Conservation (phyloP, 1,140 invertebrate genomes). For the Hermetia illucens region DNA sequence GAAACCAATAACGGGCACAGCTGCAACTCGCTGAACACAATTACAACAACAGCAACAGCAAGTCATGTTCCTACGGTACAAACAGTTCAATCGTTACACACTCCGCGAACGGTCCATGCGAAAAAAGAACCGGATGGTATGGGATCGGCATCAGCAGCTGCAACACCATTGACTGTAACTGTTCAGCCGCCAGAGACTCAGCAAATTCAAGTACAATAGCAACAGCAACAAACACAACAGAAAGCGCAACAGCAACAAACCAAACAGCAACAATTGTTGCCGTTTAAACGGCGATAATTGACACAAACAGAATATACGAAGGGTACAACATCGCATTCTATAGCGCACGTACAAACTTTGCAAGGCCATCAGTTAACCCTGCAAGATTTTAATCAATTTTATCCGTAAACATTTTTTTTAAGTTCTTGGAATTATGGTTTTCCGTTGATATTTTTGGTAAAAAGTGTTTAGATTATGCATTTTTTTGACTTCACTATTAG, state of each 20-base stretch:
- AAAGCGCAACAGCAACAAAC: constrained; percentile 6
- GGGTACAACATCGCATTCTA: constrained; percentile 22
- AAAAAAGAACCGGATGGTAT: constrained; percentile 29
- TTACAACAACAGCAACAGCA: constrained; percentile 12
- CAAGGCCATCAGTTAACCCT: constrained; percentile 28
- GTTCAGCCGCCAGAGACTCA: neutral
- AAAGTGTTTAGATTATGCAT: no score
- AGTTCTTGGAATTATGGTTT: no score
- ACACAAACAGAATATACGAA: constrained; percentile 27
- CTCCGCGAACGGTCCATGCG: constrained; percentile 25
- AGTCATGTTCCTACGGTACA: constrained; percentile 22
- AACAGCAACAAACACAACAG: constrained; percentile 16
- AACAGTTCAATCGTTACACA: constrained; percentile 25
- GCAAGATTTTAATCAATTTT: constrained; percentile 27
- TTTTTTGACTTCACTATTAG: no score
- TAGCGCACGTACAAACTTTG: constrained; percentile 29
- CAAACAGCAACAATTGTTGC: constrained; percentile 16
- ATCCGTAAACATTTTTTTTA: no score
- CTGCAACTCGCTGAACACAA: constrained; percentile 9
- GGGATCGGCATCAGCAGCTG: neutral
- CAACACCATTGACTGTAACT: neutral
- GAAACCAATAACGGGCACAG: constrained; percentile 14
- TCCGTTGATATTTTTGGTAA: no score
- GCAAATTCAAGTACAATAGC: constrained; percentile 12
- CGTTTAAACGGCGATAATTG: constrained; percentile 22